Evolutionary conservation across 2,888 invertebrate genomes (phyloP).

Genomic region (Perdita meconis): DNA sequence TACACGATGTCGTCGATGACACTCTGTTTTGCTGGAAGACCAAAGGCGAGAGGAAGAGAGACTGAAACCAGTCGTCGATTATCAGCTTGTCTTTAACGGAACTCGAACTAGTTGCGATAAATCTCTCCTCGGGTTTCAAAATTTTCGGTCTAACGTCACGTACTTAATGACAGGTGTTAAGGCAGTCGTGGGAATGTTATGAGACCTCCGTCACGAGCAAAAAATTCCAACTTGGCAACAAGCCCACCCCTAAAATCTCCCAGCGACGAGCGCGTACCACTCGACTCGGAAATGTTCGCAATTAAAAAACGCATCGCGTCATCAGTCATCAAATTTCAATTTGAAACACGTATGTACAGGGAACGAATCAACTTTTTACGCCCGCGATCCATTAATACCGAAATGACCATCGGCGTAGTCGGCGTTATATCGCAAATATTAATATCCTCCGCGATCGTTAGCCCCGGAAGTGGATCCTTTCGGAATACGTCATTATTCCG

Average conservation of each 20-base stretch:
- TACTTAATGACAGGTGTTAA: no score
- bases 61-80: constrained; percentile 34
- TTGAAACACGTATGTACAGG: neutral
- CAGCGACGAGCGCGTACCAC: no score
- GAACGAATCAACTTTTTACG: constrained; percentile 1
- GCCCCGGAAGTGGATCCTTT: constrained; percentile 21
- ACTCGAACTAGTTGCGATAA: constrained; percentile 66
- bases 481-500: constrained; percentile 46
- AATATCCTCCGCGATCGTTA: constrained; percentile 9
- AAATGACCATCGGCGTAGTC: constrained; percentile 8
- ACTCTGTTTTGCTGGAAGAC: constrained; percentile 49
- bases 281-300: neutral
- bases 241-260: no score
- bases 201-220: constrained; percentile 6
- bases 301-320: neutral
- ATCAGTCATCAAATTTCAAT: neutral
- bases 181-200: no score
- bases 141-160: no score
- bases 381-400: neutral
- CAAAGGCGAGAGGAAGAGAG: neutral
- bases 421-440: constrained; percentile 18
- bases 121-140: no score
- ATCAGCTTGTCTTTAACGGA: constrained; percentile 69
- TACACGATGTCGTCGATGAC: constrained; percentile 59
- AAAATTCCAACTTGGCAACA: no score